Evolutionary conservation across 2,888 invertebrate genomes (phyloP).

Genomic region (Erebia aethiops): DNA sequence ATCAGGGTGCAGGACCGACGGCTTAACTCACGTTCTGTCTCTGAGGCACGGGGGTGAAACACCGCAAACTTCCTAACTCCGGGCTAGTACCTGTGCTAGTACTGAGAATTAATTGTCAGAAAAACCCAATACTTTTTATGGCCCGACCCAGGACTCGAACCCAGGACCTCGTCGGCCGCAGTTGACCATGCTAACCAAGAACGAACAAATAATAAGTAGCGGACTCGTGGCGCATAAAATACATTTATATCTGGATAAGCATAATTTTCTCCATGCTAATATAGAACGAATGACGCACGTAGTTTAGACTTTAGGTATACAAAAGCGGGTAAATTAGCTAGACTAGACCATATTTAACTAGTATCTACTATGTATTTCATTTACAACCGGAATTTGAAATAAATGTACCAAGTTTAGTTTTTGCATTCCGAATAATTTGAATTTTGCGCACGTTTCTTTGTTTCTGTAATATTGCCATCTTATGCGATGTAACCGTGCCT

Average conservation of each 20-base stretch:
- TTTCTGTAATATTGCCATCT: background rate
- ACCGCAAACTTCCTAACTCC: no score
- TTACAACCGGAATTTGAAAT: constrained; percentile 16
- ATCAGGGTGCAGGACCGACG: no score
- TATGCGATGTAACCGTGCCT: constrained; percentile 1
- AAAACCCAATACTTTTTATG: no score
- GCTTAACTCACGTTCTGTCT: no score
- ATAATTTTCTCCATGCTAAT: constrained; percentile 21
- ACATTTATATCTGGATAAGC: constrained; percentile 19
- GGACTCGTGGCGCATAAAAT: constrained; percentile 12
- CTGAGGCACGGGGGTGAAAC: no score
- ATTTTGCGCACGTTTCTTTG: constrained; percentile 4
- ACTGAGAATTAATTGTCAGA: no score
- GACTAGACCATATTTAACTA: constrained; percentile 6
- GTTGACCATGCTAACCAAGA: background rate
- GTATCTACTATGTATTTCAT: constrained; percentile 3
- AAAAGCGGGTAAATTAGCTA: constrained; percentile 20
- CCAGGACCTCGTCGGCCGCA: no score
- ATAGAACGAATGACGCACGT: constrained; percentile 25
- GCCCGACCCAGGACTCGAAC: no score
- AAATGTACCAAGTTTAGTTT: constrained; percentile 7
- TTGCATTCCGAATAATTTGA: constrained; percentile 12
- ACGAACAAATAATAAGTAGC: constrained; percentile 14
- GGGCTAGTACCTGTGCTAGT: no score
- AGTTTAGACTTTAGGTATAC: constrained; percentile 5